Evolutionary conservation across 2,797 vertebrate genomes (phyloP), one percentile per base, ranked within the genome.

Genomic region (Valencia hispanica): DNA sequence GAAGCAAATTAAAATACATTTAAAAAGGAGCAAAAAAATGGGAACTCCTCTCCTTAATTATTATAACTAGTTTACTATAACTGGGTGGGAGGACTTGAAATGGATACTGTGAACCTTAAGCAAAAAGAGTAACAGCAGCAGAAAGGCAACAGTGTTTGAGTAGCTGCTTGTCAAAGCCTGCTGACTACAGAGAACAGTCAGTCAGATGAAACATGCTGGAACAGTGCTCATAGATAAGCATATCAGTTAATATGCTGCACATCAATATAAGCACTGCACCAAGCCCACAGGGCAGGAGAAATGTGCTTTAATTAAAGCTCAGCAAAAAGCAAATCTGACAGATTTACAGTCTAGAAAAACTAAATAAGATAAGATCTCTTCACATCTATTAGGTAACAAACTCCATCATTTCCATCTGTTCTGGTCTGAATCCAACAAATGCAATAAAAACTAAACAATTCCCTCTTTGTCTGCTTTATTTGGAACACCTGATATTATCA

Each of bases 161-260:
- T 78, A 80, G 75, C 70, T 68, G 81, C 84, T 48, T 77, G 88
- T 87, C 59, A 41, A 65, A 80, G 77, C 89, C 83, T 80, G 82
- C 77, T 70, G 73, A 68, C 73, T 77, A 1, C 1, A n/a, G n/a
- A 9, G 15, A 8, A 1, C 43, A 3, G 79, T 72, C 30, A n/a
- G 32, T 80, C 45, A 63, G 25, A n/a, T 61, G 82, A 80, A 87
- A 88, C 57, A 84, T 9, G 47, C 59, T 39, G 65, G 71, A 86
- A 78, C 41, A 41, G 12, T 6, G 47, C 17, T 70, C 47, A 70
- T 34, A 78, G 75, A 89, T 86, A 86, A 84, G 82, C 68, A n/a
- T 20, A 65, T 82, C 77, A 78, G 75, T 39, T 82, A 79, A 85
- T 71, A 72, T 2, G n/a, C n/a, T 80, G 80, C 72, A 81, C 59